Evolutionary conservation across 2,888 invertebrate species (phyloP).

Genomic region (Chymomyza fuscimana): DNA sequence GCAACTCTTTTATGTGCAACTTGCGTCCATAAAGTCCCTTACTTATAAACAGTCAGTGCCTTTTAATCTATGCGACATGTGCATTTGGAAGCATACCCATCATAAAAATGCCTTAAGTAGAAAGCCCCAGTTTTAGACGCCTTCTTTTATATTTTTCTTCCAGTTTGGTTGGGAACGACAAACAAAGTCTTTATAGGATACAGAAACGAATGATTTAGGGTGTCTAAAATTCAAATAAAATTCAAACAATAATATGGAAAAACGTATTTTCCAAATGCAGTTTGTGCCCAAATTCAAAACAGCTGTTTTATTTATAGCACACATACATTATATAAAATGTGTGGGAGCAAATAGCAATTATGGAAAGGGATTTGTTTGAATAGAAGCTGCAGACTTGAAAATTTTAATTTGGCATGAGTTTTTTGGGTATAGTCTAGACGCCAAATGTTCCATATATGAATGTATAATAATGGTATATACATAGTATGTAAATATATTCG

Average conservation of each 20-base stretch:
- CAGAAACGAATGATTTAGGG: not conserved
- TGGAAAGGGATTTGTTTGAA: not conserved
- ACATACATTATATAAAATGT: not conserved
- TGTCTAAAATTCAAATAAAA: not conserved
- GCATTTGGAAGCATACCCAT: too few relatives aligned
- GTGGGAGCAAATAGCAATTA: not conserved
- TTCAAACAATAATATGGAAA: not conserved
- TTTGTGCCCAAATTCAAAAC: not conserved
- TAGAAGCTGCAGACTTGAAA: too few relatives aligned
- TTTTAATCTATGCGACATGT: too few relatives aligned
- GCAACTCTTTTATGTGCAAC: too few relatives aligned
- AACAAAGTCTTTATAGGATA: too few relatives aligned
- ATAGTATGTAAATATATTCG: not conserved
- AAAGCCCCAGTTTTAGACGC: too few relatives aligned
- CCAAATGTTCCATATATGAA: too few relatives aligned
- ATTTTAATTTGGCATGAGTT: not conserved
- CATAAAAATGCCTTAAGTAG: too few relatives aligned
- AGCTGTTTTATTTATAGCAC: not conserved
- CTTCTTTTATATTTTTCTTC: too few relatives aligned
- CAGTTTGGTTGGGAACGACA: too few relatives aligned
- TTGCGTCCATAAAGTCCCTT: not conserved
- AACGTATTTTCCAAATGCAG: not conserved
- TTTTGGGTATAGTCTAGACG: not conserved
- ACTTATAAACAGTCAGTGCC: slow-evolving; percentile 2
- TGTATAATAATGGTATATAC: too few relatives aligned